phyloP scores from a whole-genome alignment of 2,888 invertebrate genomes.

The Chrysina gloriosa region DNA sequence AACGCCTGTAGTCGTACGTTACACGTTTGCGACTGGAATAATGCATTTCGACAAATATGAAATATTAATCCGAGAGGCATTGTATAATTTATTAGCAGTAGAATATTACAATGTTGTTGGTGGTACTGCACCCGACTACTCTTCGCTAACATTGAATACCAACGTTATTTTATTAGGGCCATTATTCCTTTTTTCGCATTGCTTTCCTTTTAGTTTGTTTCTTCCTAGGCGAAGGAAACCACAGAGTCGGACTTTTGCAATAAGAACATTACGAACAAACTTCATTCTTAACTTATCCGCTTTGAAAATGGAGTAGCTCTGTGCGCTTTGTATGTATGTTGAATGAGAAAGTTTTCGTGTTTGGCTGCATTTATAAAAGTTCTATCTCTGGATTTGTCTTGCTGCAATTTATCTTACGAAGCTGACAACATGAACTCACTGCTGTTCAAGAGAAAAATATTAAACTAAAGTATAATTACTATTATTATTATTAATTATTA shows the following conservation, averaged over 20 bases:
- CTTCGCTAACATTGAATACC: not conserved
- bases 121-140: constrained; percentile 6
- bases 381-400: too few species aligned
- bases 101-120: constrained; percentile 13
- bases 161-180: constrained; percentile 15
- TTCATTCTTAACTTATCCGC: not conserved
- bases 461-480: not conserved
- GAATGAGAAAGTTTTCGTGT: too few species aligned
- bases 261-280: not conserved
- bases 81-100: constrained; percentile 7
- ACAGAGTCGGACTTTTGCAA: constrained; percentile 8
- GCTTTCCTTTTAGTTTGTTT: constrained; percentile 1
- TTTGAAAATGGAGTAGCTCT: not conserved
- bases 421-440: too few species aligned
- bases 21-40: constrained; percentile 4
- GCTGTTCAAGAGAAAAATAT: not conserved
- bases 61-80: constrained; percentile 14
- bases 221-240: not conserved
- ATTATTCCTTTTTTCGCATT: not conserved
- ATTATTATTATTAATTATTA: not conserved
- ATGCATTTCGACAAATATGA: constrained; percentile 23
- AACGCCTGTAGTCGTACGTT: not conserved
- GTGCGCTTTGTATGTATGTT: not conserved
- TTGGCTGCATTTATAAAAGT: too few species aligned
- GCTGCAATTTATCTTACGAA: too few species aligned